Evolutionary conservation across 2,797 vertebrate species (phyloP), one percentile per base, ranked within the genome.

Genomic region (Parambassis ranga): DNA sequence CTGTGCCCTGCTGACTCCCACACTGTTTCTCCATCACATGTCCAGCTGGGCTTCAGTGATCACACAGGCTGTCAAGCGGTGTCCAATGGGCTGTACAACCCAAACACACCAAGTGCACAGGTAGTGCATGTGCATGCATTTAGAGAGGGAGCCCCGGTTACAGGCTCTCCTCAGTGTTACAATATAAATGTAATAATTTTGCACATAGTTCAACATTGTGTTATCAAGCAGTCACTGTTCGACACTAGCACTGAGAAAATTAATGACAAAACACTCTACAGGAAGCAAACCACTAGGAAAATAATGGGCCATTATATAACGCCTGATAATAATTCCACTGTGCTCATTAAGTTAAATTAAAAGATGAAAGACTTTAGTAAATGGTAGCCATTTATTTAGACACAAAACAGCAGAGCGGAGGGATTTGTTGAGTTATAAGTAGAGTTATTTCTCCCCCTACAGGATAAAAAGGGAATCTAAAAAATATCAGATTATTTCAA

Each of bases 21-120:
- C 79, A 75, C 84, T 41, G 75, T 89, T 65, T 93, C 91, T 52
- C 89, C 91, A 2, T 90, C 90, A 39, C 91, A 93, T 10, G 81
- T 94, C 63, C 91, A 90, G 44, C 85, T 93, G 86, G 89, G 82
- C 65, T 91, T 92, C 71, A 63, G 74, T 31, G 86, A 92, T 57
- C 90, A 84, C 79, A 63, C 77, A 11, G 72, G 72, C 86, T 87
- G 68, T 86, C 89, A 77, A 75, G 75, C 85, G 46, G 89, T 92
- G 59, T 91, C 90, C 72, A 94, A 92, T 4, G 92, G 92, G 19
- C 79, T 93, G 60, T 88, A 79, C 71, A 77, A 73, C 38, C 62
- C 89, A 39, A 41, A 64, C 60, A 68, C 82, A 9, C 88, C 87
- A 64, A 79, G 64, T 65, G 60, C 87, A 81, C 91, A 93, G 93